Percentiles rank a stretch among this genome's conserved stretches.
phyloP scores from a whole-genome alignment of 1,140 invertebrate genomes.

The Telenomus remus region DNA sequence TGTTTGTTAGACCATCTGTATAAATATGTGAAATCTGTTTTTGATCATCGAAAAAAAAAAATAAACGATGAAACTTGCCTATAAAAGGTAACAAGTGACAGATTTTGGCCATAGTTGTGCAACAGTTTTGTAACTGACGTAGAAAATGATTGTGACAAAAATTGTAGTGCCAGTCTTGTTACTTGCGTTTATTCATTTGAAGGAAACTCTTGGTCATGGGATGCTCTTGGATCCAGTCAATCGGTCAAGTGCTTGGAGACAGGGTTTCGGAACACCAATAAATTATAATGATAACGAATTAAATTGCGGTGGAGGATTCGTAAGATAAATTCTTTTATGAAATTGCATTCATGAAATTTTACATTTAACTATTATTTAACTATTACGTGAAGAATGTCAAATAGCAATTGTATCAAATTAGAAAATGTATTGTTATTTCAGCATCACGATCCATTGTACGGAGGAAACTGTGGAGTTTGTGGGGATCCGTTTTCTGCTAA shows the following conservation, averaged over 20 bases:
- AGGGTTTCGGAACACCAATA: slow-evolving; percentile 82
- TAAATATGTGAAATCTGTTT: no score
- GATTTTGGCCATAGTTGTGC: slow-evolving; percentile 1
- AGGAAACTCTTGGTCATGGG: slow-evolving; percentile 76
- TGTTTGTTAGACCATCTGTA: no score
- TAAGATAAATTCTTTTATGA: slow-evolving; percentile 14
- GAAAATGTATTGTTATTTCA: no score
- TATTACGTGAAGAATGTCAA: slow-evolving; percentile 2
- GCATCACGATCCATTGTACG: slow-evolving; percentile 59
- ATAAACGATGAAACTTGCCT: no score
- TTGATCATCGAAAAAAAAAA: no score
- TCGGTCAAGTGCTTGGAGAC: slow-evolving; percentile 81
- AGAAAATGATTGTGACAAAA: slow-evolving; percentile 25
- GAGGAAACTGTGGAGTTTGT: slow-evolving; percentile 69
- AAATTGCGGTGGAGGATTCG: slow-evolving; percentile 79
- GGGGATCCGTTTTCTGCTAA: slow-evolving; percentile 67
- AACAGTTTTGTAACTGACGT: no score
- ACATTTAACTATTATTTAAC: neutral
- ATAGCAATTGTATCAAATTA: no score
- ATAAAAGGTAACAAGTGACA: neutral
- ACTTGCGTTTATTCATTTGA: slow-evolving; percentile 4
- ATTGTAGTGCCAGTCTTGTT: slow-evolving; percentile 6
- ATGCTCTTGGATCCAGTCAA: slow-evolving; percentile 81
- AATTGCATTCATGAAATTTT: slow-evolving; percentile 7
- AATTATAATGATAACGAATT: slow-evolving; percentile 82